Evolutionary conservation across 2,797 vertebrate species (phyloP), one percentile per base, ranked within the genome.

Genomic region (Bradypodion ventrale): DNA sequence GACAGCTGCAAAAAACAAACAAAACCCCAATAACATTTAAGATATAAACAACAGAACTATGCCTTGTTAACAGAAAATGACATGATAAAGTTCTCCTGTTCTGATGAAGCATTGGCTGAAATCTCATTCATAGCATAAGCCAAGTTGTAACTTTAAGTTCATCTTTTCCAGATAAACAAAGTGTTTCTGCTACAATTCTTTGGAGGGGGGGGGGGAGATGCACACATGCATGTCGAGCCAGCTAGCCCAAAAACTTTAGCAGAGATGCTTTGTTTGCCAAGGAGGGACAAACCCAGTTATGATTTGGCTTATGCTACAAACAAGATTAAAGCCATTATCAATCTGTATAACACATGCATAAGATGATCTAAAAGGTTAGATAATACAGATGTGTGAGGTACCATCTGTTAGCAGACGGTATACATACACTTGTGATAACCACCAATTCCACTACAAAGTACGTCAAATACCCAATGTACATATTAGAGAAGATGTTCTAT

Each of bases 1-100:
- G 99, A 90, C 98, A 99, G 84, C 99, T 99, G 83, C 32, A 84
- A 88, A 89, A 86, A 56, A 19, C 52, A 56, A 84, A 32, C 2
- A 60, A 35, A 21, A 15, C 49, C 13, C 52, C 78, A 73, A 21
- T 40, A 21, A 59, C 7, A 80, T 19, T 87, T 80, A 85, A 78
- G 27, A 19, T 29, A 27, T 19, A 40, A 21, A 21, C 29, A 27
- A 25, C 2, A 69, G 25, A 59, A 75, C 44, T 49, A 44, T 25
- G 56, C 59, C 69, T 60, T 29, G 15, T 49, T 59, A 59, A 35
- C n/a, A 68, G n/a, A 32, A 74, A 59, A 2, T 13, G 3, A 35
- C 32, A 81, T 25, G 46, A 37, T 16, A 80, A 29, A 60, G 40
- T 29, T 25, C 75, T 7, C 19, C 5, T 85, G 3, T 66, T 85